Conservation (phyloP, 2,797 vertebrate species). For the Poeciliopsis presidionis region DNA sequence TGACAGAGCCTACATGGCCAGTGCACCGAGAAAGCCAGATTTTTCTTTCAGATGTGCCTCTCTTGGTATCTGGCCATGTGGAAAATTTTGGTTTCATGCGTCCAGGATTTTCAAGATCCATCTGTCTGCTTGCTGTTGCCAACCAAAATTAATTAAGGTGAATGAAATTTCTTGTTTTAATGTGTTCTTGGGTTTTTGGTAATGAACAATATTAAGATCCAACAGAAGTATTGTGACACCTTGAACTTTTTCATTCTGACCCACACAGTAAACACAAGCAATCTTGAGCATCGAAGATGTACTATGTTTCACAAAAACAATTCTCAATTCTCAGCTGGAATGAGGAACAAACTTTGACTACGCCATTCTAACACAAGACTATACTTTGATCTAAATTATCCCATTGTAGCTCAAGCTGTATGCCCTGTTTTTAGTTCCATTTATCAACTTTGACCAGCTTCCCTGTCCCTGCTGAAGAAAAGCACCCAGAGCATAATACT, state of each 20-base stretch:
- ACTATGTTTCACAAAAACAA: background rate
- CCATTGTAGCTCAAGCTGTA: background rate
- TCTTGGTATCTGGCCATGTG: background rate
- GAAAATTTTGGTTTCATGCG: slow-evolving; percentile 9
- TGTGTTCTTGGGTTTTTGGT: background rate
- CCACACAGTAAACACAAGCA: too few relatives aligned
- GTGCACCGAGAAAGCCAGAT: slow-evolving; percentile 6
- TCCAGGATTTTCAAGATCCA: background rate
- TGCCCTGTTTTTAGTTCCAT: background rate
- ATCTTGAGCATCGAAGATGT: background rate
- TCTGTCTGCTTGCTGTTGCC: slow-evolving; percentile 21
- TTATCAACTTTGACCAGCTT: background rate
- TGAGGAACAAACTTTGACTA: background rate
- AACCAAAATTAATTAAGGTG: slow-evolving; percentile 10
- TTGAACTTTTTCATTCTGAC: background rate
- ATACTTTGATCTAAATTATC: background rate
- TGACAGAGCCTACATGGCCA: slow-evolving; percentile 2
- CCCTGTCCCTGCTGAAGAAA: background rate
- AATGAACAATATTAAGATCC: background rate
- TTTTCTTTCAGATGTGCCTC: slow-evolving; percentile 2
- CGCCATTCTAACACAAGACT: background rate
- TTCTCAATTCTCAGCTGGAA: background rate
- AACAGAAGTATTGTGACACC: background rate
- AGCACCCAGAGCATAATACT: background rate
- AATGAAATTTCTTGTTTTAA: background rate